Base-by-base conservation (phyloP, 2,797 vertebrate species). In the Chelmon rostratus region DNA sequence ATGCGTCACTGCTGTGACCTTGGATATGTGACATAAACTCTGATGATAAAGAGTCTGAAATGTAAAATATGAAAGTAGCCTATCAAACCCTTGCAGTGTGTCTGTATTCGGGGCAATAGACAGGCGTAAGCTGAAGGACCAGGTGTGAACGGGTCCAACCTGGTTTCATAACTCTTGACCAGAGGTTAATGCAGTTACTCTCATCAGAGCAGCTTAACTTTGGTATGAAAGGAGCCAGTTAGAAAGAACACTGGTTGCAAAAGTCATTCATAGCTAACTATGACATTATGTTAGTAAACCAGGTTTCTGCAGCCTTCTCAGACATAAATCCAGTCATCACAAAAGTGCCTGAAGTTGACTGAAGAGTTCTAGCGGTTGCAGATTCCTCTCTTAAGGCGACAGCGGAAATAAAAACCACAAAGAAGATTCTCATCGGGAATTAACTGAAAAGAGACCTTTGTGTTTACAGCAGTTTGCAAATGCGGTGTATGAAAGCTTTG, bases 1-100 rank as follows among this genome's bases (percentile, higher is more conserved):
- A 1, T 37, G 13, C 47, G 5, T 67, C 64, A 33, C 37, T 4
- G 19, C 58, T 12, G 4, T 8, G 35, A 52, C 72, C 75, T 86
- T 23, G 65, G 46, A 6, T 40, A 31, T 1, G 3, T 47, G 35
- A 18, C 47, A 44, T 28, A 44, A 54, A 62, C 4, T 25, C n/a
- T 58, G n/a, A 49, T 23, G 40, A 77, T 37, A n/a, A 50, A 46
- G 13, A 44, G 19, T 25, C 35, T 33, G 38, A 62, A 44, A 57
- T 35, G 10, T 9, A 16, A 53, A 13, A 15, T 6, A 23, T 28
- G 12, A 38, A 38, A 57, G 28, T 18, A 53, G 6, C 35, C 61
- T 5, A 25, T 38, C 7, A 64, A 50, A 16, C 16, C 15, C n/a
- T 6, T 16, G 1, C 21, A 33, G 25, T 21, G 8, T 37, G 4